Evolutionary conservation across 2,113 vertebrate genomes (phyloP), one percentile per base, ranked within the genome.

Genomic region (Corythaixoides concolor): DNA sequence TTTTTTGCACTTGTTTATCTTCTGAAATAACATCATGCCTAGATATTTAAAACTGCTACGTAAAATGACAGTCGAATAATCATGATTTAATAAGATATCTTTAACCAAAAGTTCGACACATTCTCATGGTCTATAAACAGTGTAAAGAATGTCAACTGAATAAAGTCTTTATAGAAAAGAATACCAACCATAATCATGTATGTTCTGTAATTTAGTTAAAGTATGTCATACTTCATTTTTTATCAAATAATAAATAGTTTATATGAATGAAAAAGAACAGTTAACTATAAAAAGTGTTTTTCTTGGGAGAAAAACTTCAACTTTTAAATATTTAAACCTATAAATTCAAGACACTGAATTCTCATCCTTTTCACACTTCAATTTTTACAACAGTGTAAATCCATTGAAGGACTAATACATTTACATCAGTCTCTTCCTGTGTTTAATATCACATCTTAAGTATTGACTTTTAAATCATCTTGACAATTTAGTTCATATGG

Each of bases 21-120:
- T 78, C 37, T 58, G 37, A 83, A 68, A 68, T 41, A 63, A 33
- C 58, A 82, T 8, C 39, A 72, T 2, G 0, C 6, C 32, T 45
- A 16, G 2, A 7, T 56, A 11, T 68, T 4, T 33, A 41, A 52
- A 68, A 35, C 5, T 56, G 5, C 5, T 41, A 10, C 0, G 0
- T 16, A n/a, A 67, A 32, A 62, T 20, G 53, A 33, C 15, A 64
- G 16, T 64, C 21, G 85, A 59, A 43, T n/a, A 3, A 68, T 83
- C 16, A 27, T 49, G 32, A 12, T 53, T 83, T 47, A 39, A 16
- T 58, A 33, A 30, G 8, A 68, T 35, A 33, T 12, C 16, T 63
- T 64, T 59, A 74, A 59, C 6, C 6, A 64, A 52, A 88, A 7
- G 4, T 49, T 32, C 66, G 12, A 32, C 4, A 21, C 12, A n/a